These are phyloP conservation scores for Scytalopus superciliaris DNA, from an alignment of 2,113 vertebrate species.

Conservation along the genomic window DNA sequence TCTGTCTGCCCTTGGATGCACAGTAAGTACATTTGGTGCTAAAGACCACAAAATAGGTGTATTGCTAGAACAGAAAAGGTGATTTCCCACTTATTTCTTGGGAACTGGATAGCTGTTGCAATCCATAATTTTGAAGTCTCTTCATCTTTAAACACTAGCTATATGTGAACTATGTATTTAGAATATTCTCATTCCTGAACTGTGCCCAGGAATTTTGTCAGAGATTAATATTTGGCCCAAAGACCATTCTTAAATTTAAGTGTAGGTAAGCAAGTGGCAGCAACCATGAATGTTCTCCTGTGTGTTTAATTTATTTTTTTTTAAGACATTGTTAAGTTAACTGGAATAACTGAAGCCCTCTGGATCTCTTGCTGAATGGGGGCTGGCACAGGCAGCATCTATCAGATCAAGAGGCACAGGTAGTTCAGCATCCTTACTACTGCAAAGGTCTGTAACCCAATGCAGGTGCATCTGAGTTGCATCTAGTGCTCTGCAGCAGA, in stretches of 20 bases:
- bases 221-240: not conserved
- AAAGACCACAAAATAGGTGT: not conserved
- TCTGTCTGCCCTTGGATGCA: not conserved
- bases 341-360: not conserved
- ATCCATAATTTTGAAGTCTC: not conserved
- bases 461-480: not conserved
- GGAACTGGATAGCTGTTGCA: not conserved
- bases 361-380: not conserved
- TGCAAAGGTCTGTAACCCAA: not conserved
- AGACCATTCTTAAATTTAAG: not conserved
- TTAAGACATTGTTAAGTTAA: not conserved
- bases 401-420: not conserved
- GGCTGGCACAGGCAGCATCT: not conserved
- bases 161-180: not conserved
- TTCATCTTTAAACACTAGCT: not conserved
- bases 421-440: not conserved
- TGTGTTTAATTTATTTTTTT: not conserved
- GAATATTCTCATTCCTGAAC: not conserved
- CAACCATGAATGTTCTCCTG: not conserved
- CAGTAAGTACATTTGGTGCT: not conserved
- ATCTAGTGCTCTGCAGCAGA: not conserved
- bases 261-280: not conserved
- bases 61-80: not conserved
- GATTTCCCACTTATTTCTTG: not conserved
- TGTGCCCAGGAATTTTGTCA: not conserved